phyloP scores from a whole-genome alignment of 2,797 vertebrate genomes.

The Spinus pinus region DNA sequence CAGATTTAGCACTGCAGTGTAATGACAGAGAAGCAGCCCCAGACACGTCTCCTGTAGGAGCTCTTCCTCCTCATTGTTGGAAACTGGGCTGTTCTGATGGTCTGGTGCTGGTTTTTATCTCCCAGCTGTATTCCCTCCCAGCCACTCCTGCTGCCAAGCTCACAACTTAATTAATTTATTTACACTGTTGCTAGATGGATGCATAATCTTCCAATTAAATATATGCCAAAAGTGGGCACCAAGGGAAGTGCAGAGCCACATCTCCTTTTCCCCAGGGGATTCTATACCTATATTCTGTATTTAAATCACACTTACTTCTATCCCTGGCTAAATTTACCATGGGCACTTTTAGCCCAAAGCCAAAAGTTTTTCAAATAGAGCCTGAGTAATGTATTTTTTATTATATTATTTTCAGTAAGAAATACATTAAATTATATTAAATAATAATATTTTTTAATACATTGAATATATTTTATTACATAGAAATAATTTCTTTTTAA shows the following conservation, averaged over 20 bases:
- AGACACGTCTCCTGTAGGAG: neutral
- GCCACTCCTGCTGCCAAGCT: neutral
- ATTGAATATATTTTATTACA: neutral
- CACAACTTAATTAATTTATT: slow-evolving; percentile 41
- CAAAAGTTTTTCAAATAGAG: neutral
- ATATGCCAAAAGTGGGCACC: neutral
- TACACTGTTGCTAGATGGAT: neutral
- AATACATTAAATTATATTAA: neutral
- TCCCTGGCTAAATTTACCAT: neutral
- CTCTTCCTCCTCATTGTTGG: neutral
- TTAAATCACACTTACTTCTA: neutral
- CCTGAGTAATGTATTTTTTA: neutral
- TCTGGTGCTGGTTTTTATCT: neutral
- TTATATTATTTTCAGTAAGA: neutral
- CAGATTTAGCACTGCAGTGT: neutral
- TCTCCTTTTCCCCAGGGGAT: neutral
- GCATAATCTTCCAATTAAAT: slow-evolving; percentile 4
- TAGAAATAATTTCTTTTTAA: neutral
- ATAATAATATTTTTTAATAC: neutral
- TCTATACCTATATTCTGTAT: neutral
- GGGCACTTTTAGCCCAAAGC: neutral
- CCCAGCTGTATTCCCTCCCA: slow-evolving; percentile 14
- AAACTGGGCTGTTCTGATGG: neutral
- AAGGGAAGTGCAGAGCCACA: neutral
- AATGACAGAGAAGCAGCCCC: slow-evolving; percentile 13